These are phyloP conservation scores for Neocloeon triangulifer DNA, from an alignment of 1,140 invertebrate genomes.

Conservation along the genomic window DNA sequence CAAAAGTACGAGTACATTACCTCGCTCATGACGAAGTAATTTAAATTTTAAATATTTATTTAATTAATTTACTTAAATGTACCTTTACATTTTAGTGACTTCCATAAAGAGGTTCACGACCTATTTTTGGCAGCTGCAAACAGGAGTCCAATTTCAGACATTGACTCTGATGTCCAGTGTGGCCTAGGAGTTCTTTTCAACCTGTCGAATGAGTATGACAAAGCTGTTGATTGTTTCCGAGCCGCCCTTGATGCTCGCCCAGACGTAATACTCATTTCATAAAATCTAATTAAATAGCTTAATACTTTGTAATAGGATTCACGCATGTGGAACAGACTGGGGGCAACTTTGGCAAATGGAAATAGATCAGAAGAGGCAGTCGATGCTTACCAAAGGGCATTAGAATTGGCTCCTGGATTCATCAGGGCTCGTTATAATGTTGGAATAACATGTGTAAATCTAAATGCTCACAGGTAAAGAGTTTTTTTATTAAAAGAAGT, in stretches of 20 bases:
- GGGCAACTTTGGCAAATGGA: constrained; percentile 91
- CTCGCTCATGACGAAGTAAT: not conserved
- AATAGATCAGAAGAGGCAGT: constrained; percentile 87
- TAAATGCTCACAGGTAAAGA: constrained; percentile 29
- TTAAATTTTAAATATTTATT: not conserved
- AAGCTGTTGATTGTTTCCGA: constrained; percentile 89
- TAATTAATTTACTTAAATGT: no score
- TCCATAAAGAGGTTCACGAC: constrained; percentile 47
- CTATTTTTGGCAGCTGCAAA: constrained; percentile 71
- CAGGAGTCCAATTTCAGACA: constrained; percentile 37
- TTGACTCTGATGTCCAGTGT: constrained; percentile 90
- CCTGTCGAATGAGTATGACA: constrained; percentile 79
- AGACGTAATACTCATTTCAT: constrained; percentile 27
- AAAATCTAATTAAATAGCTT: no score
- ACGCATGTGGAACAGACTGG: constrained; percentile 89
- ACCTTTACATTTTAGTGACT: constrained; percentile 23
- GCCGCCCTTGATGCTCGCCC: constrained; percentile 64
- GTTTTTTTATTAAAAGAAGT: not conserved
- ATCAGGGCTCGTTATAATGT: constrained; percentile 94
- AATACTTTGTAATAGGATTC: constrained; percentile 43
- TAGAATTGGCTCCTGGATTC: constrained; percentile 83
- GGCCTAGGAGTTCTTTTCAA: constrained; percentile 91
- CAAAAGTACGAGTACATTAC: not conserved
- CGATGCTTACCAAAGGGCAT: constrained; percentile 78
- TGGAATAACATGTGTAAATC: constrained; percentile 65